A percentile compares a stretch with the other conserved stretches of the same genome.
Evolutionary conservation across 2,797 vertebrate genomes (phyloP).

Genomic region (Rhinichthys osculus): DNA sequence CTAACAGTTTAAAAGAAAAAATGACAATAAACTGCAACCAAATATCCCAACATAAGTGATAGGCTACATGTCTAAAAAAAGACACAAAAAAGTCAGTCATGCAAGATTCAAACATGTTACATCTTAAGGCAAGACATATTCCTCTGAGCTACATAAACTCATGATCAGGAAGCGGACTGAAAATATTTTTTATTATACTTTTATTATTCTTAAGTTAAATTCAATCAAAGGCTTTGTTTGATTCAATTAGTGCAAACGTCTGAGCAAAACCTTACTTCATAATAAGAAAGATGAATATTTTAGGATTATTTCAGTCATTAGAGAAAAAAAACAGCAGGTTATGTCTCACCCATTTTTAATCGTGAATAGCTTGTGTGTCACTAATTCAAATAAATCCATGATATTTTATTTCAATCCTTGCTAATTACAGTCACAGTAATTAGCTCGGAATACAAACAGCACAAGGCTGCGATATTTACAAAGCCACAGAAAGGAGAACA

Average conservation of each 20-base stretch:
- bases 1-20: not conserved
- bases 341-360: conserved; percentile 34
- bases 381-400: conserved; percentile 60
- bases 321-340: conserved; percentile 35
- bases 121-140: not conserved
- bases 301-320: conserved; percentile 29
- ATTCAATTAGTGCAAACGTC: not conserved
- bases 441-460: conserved; percentile 52
- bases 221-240: not conserved
- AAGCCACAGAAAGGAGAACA: conserved; percentile 47
- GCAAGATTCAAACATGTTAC: not conserved
- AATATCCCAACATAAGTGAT: not conserved
- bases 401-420: conserved; percentile 55
- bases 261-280: not conserved
- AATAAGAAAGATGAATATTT: not conserved
- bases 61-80: not conserved
- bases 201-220: not conserved
- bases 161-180: not conserved
- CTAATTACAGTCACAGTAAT: conserved; percentile 60
- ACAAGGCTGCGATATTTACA: conserved; percentile 55
- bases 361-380: conserved; percentile 34
- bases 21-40: not conserved
- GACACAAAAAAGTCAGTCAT: too few relatives aligned
- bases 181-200: not conserved
- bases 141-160: not conserved